Percentiles rank a stretch among this genome's conserved stretches.
Evolutionary conservation across 2,888 invertebrate genomes (phyloP).

Genomic region (Listrodromus nycthemerus): DNA sequence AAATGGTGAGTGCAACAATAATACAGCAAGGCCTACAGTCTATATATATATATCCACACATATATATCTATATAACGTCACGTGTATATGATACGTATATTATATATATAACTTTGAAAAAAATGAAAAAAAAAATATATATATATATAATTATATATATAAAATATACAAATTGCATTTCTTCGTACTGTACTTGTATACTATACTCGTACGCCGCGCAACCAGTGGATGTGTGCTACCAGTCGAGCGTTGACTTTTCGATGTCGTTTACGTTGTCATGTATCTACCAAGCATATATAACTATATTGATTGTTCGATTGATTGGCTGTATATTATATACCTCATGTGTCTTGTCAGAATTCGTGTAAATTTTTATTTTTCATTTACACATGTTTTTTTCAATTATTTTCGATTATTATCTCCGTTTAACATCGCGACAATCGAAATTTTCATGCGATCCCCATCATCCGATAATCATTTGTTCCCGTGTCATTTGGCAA

Average conservation of each 20-base stretch:
- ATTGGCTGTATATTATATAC: slow-evolving; percentile 72
- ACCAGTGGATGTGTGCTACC: slow-evolving; percentile 80
- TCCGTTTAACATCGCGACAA: slow-evolving; percentile 44
- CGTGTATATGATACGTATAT: slow-evolving; percentile 76
- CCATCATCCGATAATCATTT: neutral
- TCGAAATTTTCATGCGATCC: slow-evolving; percentile 3
- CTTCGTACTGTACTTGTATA: slow-evolving; percentile 78
- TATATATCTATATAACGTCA: slow-evolving; percentile 75
- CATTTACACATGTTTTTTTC: slow-evolving; percentile 1
- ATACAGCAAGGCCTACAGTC: slow-evolving; percentile 76
- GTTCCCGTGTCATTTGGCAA: neutral
- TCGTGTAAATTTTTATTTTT: slow-evolving; percentile 60
- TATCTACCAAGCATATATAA: slow-evolving; percentile 70
- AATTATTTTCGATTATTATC: slow-evolving; percentile 36
- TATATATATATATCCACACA: slow-evolving; percentile 71
- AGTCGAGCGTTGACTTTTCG: slow-evolving; percentile 80
- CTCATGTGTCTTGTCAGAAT: slow-evolving; percentile 75
- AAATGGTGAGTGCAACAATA: slow-evolving; percentile 94
- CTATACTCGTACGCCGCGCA: slow-evolving; percentile 75
- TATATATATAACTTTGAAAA: slow-evolving; percentile 28
- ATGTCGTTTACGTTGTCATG: slow-evolving; percentile 80
- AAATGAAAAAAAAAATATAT: slow-evolving; percentile 46
- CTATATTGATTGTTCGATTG: slow-evolving; percentile 77
- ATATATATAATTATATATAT: slow-evolving; percentile 35
- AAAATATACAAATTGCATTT: slow-evolving; percentile 77